Base-by-base conservation (phyloP, 2,797 vertebrate genomes). In the Peromyscus melanophrys region DNA sequence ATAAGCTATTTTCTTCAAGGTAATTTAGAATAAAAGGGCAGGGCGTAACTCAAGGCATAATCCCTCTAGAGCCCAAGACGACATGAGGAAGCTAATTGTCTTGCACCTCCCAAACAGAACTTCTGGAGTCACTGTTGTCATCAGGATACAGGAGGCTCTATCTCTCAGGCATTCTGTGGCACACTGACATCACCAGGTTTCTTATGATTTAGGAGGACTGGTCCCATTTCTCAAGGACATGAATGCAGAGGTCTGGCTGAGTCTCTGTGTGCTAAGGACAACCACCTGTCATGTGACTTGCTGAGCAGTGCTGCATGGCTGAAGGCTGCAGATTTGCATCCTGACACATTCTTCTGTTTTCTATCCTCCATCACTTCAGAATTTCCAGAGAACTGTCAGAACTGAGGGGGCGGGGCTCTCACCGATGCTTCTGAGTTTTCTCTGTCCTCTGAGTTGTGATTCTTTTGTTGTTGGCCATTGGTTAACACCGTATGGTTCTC, bases 401-500 rank as follows among this genome's bases (percentile, higher is more conserved):
- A 86, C 49, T 71, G 55, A 27, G 52, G 52, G 43, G 69, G 25
- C 49, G 37, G 37, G 0, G 4, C 95, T 96, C 65, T 96, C 61
- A 88, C 3, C 25, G 19, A 16, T 0, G 40, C 93, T 95, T 77
- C 96, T 37, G 94, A 63, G 95, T 98, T 98, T 86, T 95, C 88
- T 90, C 90, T 92, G 77, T 97, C 67, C 88, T 96, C 61, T 88
- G 80, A 78, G 94, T 98, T 89, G 77, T 73, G 80, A 65, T 80
- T 83, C 49, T 69, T 97, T 69, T 75, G 37, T 75, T 94, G 92
- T 97, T 98, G 98, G 98, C 98, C 97, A 84, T 90, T 89, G 92
- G 96, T 97, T 98, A 97, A 93, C 97, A 98, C 98, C 98, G 98
- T 98, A 98, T 98, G 98, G 98, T 89, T 97, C 91, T 98, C 97